Evolutionary conservation across 2,113 vertebrate genomes (phyloP).

Genomic region (Plecotus auritus): DNA sequence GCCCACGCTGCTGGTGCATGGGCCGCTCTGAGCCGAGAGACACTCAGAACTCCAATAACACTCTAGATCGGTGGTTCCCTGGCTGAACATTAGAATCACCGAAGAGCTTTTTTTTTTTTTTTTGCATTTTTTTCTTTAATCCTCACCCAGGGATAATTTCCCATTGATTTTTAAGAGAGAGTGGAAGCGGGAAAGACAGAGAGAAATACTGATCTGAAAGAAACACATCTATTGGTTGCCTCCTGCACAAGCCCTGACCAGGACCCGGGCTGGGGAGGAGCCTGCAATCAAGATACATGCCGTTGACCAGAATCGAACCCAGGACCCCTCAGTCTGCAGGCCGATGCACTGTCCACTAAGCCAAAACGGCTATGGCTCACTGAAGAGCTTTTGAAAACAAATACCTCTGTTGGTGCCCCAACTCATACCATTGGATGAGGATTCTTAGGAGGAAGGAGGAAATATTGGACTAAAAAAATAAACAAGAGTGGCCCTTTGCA

Average conservation of each 20-base stretch:
- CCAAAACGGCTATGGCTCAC: background rate
- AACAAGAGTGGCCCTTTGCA: background rate
- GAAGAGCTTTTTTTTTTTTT: background rate
- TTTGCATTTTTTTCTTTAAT: too few species aligned
- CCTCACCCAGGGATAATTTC: too few species aligned
- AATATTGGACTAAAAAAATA: background rate
- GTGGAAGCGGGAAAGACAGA: too few species aligned
- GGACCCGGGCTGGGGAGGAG: too few species aligned
- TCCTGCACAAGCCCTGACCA: too few species aligned
- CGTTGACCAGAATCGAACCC: too few species aligned
- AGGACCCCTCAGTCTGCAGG: too few species aligned
- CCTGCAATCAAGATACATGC: too few species aligned
- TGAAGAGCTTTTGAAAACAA: background rate
- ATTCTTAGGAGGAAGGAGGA: background rate
- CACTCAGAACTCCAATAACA: background rate
- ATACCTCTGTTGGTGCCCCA: background rate
- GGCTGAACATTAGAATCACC: background rate
- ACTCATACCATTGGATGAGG: background rate
- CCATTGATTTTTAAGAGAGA: too few species aligned
- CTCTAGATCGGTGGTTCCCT: background rate
- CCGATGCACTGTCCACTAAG: too few species aligned
- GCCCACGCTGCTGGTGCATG: accelerated
- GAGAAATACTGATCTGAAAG: too few species aligned
- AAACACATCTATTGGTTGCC: too few species aligned
- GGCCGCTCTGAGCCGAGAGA: background rate